A percentile compares a stretch with the other conserved stretches of the same genome.
These are phyloP conservation scores for Echinops telfairi DNA, from an alignment of 2,113 vertebrate genomes.

Conservation along the genomic window DNA sequence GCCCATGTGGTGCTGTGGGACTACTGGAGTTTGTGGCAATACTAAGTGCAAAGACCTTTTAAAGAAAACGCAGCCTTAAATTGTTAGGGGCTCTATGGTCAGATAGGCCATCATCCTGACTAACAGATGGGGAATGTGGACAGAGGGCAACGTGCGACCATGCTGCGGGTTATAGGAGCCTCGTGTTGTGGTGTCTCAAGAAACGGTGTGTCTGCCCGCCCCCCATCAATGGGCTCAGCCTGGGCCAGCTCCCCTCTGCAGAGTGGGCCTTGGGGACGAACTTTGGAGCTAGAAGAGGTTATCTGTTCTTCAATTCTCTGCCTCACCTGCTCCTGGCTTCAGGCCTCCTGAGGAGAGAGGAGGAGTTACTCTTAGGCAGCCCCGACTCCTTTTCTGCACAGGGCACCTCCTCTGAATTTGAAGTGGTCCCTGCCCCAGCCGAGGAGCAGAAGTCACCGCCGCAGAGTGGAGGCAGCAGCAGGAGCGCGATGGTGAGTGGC, in stretches of 20 bases:
- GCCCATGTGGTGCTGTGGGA: background rate
- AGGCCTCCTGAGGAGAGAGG: background rate
- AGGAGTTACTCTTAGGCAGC: background rate
- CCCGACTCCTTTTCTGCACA: conserved; percentile 77
- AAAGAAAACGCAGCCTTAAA: background rate
- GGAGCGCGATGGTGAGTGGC: conserved; percentile 67
- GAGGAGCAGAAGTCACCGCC: conserved; percentile 86
- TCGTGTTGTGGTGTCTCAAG: background rate
- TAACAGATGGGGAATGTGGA: background rate
- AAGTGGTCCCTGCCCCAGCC: conserved; percentile 88
- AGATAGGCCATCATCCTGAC: background rate
- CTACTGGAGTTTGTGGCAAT: background rate
- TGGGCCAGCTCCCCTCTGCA: background rate
- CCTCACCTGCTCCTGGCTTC: background rate
- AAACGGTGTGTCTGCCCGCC: background rate
- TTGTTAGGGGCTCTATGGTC: background rate
- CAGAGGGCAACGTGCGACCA: background rate
- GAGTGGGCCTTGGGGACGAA: background rate
- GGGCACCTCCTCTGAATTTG: conserved; percentile 94
- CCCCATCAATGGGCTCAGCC: background rate
- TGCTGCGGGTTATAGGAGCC: background rate
- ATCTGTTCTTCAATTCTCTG: background rate
- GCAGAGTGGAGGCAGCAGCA: conserved; percentile 70
- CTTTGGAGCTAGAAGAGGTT: background rate
- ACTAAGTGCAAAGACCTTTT: background rate